These are phyloP conservation scores for Nomada flava DNA, from an alignment of 2,888 invertebrate genomes.

Conservation along the genomic window DNA sequence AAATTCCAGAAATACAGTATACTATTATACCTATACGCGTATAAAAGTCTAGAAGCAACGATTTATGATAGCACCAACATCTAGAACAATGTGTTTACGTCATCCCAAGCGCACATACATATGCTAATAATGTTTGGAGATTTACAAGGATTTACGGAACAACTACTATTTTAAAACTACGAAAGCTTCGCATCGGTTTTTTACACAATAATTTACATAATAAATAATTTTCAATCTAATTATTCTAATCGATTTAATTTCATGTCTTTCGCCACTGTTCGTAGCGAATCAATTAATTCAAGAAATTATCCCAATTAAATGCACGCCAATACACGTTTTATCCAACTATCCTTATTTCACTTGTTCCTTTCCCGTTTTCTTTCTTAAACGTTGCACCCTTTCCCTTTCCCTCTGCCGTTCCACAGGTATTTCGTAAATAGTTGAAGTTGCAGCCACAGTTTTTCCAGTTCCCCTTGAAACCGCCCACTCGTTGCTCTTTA, in stretches of 20 bases:
- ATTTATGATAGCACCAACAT: background rate
- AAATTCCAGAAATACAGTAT: too few relatives aligned
- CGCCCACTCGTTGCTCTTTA: slow-evolving; percentile 24
- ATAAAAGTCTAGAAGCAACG: background rate
- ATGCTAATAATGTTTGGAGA: background rate
- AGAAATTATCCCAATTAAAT: background rate
- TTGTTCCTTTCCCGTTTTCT: background rate
- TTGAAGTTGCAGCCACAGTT: slow-evolving; percentile 40
- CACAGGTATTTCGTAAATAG: slow-evolving; percentile 29
- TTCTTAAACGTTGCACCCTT: background rate
- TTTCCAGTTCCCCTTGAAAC: slow-evolving; percentile 27
- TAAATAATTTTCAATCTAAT: background rate
- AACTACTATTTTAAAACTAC: background rate
- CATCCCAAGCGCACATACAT: background rate
- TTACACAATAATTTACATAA: too few relatives aligned
- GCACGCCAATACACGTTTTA: too few relatives aligned
- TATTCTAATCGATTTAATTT: background rate
- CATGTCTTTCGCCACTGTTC: background rate
- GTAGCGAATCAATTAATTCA: too few relatives aligned
- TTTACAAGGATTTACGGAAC: background rate
- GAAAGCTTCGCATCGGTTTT: background rate
- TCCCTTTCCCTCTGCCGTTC: slow-evolving; percentile 1
- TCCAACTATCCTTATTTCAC: background rate
- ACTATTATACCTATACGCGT: background rate
- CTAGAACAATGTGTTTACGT: background rate